phyloP scores from a whole-genome alignment of 2,797 vertebrate species.

The Thamnophis elegans region DNA sequence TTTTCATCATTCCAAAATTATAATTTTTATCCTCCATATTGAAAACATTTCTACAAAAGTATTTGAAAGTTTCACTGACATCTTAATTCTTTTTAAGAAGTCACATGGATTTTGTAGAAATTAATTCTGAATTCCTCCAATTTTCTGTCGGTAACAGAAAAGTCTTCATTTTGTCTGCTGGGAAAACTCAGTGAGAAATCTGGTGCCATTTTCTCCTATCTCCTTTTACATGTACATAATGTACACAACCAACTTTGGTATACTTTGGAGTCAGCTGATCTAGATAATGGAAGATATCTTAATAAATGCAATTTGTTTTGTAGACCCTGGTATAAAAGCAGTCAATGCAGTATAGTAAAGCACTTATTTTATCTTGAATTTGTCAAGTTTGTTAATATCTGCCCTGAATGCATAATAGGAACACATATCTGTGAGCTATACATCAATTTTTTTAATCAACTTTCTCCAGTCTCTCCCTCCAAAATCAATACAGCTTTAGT shows the following conservation, averaged over 20 bases:
- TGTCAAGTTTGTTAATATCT: conserved; percentile 6
- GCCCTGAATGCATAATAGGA: conserved; percentile 3
- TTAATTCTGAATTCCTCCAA: neutral
- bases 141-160: neutral
- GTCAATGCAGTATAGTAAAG: neutral
- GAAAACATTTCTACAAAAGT: neutral
- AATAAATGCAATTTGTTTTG: neutral
- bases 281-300: neutral
- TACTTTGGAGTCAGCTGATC: neutral
- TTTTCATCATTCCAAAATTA: neutral
- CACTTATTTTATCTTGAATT: conserved; percentile 13
- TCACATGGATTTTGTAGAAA: neutral
- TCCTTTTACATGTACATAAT: neutral
- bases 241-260: neutral
- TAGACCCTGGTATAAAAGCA: neutral
- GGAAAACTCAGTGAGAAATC: neutral
- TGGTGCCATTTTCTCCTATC: neutral
- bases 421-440: neutral
- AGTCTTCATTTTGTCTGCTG: neutral
- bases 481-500: neutral
- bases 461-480: neutral
- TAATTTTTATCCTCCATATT: neutral
- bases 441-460: neutral
- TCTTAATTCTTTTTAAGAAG: neutral
- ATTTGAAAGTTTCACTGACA: neutral